A percentile compares a stretch with the other conserved stretches of the same genome.
Conservation (phyloP, 2,888 invertebrate genomes). For the Drosophila mayaguana region DNA sequence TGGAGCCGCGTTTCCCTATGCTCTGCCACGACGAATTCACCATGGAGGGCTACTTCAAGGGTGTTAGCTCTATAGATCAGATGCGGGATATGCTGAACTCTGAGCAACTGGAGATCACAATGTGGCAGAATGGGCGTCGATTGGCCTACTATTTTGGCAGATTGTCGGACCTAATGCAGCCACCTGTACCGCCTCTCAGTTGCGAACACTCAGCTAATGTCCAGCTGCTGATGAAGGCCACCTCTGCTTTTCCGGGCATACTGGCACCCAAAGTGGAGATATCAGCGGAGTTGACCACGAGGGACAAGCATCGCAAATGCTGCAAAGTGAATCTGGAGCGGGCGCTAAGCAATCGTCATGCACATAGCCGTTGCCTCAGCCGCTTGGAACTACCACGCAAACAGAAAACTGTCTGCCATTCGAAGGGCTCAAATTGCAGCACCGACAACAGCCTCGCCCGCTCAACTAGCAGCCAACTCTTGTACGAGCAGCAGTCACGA, state of each 20-base stretch:
- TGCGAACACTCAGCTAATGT: constrained; percentile 81
- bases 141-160: constrained; percentile 82
- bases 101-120: constrained; percentile 82
- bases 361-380: constrained; percentile 36
- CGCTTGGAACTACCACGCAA: constrained; percentile 60
- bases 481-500: constrained; percentile 58
- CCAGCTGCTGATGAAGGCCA: constrained; percentile 83
- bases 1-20: constrained; percentile 83
- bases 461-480: constrained; percentile 21
- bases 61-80: constrained; percentile 66
- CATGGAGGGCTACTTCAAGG: constrained; percentile 84
- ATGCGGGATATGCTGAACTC: constrained; percentile 74
- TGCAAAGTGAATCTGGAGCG: constrained; percentile 30
- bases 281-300: constrained; percentile 66
- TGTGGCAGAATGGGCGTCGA: constrained; percentile 84
- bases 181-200: constrained; percentile 63
- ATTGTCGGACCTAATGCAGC: constrained; percentile 80
- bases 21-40: constrained; percentile 83
- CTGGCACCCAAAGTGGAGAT: constrained; percentile 84
- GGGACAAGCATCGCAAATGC: constrained; percentile 46
- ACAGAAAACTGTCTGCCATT: constrained; percentile 82
- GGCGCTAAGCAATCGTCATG: constrained; percentile 33
- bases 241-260: constrained; percentile 84
- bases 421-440: constrained; percentile 53
- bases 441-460: constrained; percentile 14